Evolutionary conservation across 2,113 vertebrate species (phyloP).

Genomic region (Macaca nemestrina): DNA sequence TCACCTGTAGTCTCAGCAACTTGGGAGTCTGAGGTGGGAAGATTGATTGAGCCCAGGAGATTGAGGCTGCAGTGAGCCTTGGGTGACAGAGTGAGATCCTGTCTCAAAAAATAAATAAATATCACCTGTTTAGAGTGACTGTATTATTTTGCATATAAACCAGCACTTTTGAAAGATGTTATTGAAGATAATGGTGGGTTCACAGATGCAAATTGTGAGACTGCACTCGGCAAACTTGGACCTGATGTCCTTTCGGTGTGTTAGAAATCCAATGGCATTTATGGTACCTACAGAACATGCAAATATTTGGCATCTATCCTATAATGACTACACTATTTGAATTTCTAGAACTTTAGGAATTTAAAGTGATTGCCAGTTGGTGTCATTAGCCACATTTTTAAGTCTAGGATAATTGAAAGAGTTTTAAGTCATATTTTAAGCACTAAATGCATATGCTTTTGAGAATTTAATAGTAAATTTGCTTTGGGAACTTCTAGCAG

Average conservation of each 20-base stretch:
- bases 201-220: not conserved
- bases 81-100: too few species aligned
- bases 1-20: too few species aligned
- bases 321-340: not conserved
- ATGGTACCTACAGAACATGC: not conserved
- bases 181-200: not conserved
- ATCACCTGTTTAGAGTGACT: not conserved
- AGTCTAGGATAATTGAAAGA: not conserved
- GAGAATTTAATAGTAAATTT: not conserved
- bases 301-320: not conserved
- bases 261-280: slow-evolving; percentile 6
- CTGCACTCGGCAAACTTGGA: not conserved
- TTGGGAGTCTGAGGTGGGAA: too few species aligned
- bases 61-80: too few species aligned
- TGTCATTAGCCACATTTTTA: not conserved
- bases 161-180: not conserved
- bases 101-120: not conserved
- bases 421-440: not conserved
- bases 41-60: too few species aligned
- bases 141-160: not conserved
- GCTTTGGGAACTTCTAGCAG: not conserved
- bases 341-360: not conserved
- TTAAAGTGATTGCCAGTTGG: not conserved
- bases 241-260: not conserved
- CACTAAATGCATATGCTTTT: not conserved